Base-by-base conservation (phyloP, 2,888 invertebrate genomes). In the Spisula solida region DNA sequence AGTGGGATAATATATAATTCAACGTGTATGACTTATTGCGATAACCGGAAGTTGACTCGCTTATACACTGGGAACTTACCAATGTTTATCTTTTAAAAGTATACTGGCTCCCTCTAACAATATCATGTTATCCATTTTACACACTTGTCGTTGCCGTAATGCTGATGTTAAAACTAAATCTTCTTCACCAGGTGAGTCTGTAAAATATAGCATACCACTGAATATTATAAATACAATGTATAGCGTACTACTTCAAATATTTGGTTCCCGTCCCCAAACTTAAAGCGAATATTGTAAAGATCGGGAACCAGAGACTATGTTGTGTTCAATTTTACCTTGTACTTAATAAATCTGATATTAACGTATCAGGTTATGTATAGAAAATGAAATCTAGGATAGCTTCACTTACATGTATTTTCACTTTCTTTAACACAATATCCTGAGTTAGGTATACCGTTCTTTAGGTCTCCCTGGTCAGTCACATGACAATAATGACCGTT, bases 401-500 rank as follows among this genome's bases (percentile, higher is more conserved):
- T 41, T 8, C 41, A 80, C 88, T 81, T 91, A 93, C 93, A 90
- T 82, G 83, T 82, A 60, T 93, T 91, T n/a, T 93, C 94, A 0
- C 88, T 90, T 75, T 94, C 90, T 82, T 94, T 94, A 4, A 95
- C 93, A 88, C 96, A 96, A 85, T 94, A 92, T 60, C 96, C 96
- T 66, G 93, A 92, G 88, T 95, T 95, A 10, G 95, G 95, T 60
- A 94, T 92, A 75, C 93, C 94, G 75, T 93, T 93, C 56, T 91
- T 90, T 31, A 92, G 88, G 83, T 94, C 91, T 0, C 94, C 95
- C 1, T 56, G 86, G 31, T 94, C 92, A 34, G 94, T 94, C 81
- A 96, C 94, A 90, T 94, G 95, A 90, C 96, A 96, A 81, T 94
- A 92, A 85, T 95, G 95, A 34, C 96, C 96, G 85, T 95, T 93